Percentiles rank a stretch among this genome's conserved stretches.
phyloP scores from a whole-genome alignment of 2,888 invertebrate genomes.

The Suillia variegata region DNA sequence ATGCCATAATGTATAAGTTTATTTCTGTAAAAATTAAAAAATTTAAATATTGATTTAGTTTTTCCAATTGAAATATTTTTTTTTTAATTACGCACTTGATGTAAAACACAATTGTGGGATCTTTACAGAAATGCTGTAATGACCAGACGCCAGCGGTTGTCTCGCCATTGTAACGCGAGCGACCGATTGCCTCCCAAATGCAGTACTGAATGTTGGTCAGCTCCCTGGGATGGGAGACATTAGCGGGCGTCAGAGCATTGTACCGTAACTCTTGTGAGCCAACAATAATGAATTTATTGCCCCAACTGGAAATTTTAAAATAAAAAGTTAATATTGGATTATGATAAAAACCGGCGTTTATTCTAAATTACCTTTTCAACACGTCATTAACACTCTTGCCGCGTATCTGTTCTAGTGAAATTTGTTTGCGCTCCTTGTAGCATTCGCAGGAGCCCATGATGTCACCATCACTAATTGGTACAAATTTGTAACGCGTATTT shows the following conservation, averaged over 20 bases:
- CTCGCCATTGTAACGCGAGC: conserved; percentile 73
- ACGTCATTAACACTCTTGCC: conserved; percentile 62
- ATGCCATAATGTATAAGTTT: conserved; percentile 66
- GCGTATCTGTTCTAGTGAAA: conserved; percentile 61
- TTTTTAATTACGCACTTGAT: conserved; percentile 42
- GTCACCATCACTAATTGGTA: conserved; percentile 67
- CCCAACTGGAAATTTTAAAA: conserved; percentile 65
- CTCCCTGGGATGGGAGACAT: conserved; percentile 60
- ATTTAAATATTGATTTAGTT: conserved; percentile 36
- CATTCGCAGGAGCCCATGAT: conserved; percentile 72
- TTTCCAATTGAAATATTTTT: too few species aligned
- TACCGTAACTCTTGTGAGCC: conserved; percentile 69
- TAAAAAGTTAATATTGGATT: background rate
- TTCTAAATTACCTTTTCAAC: conserved; percentile 43
- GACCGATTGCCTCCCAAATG: conserved; percentile 75
- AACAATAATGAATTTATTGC: conserved; percentile 71
- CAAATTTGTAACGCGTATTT: conserved; percentile 68
- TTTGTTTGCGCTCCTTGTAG: conserved; percentile 66
- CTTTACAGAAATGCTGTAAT: conserved; percentile 64
- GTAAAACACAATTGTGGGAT: conserved; percentile 65
- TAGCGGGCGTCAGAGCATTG: conserved; percentile 65
- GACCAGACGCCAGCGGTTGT: conserved; percentile 70
- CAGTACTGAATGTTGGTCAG: conserved; percentile 69
- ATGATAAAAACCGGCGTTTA: background rate
- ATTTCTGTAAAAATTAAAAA: conserved; percentile 67